phyloP scores from a whole-genome alignment of 2,113 vertebrate genomes.

The Electrona antarctica region DNA sequence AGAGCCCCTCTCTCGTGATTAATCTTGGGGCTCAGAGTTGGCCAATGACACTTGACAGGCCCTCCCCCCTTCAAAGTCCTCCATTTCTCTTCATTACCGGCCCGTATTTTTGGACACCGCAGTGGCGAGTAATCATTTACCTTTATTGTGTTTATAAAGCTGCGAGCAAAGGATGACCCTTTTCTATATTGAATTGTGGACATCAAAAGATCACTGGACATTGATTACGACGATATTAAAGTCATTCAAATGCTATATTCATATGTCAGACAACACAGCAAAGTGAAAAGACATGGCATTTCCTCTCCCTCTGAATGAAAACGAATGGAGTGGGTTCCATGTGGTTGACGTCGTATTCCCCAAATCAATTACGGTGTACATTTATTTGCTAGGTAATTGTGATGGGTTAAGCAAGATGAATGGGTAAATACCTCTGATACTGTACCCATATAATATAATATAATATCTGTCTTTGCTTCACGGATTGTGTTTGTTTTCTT shows the following conservation, averaged over 20 bases:
- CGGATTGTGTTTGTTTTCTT: constrained; percentile 24
- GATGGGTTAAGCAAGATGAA: too few relatives aligned
- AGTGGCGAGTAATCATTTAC: constrained; percentile 84
- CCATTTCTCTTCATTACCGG: constrained; percentile 85
- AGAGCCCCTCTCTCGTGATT: constrained; percentile 77
- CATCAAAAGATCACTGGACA: constrained; percentile 98
- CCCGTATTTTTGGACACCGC: constrained; percentile 78
- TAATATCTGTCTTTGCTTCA: neutral
- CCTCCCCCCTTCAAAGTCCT: constrained; percentile 70
- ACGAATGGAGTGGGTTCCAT: constrained; percentile 48
- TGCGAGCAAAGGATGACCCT: constrained; percentile 82
- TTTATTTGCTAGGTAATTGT: constrained; percentile 38
- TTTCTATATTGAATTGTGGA: constrained; percentile 91
- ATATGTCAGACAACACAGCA: constrained; percentile 91
- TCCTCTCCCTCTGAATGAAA: constrained; percentile 57
- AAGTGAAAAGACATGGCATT: constrained; percentile 77
- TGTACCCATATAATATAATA: constrained; percentile 19
- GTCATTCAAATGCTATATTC: constrained; percentile 93
- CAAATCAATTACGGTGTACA: constrained; percentile 55
- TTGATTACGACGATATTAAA: constrained; percentile 99
- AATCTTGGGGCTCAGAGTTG: constrained; percentile 76
- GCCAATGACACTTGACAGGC: constrained; percentile 83
- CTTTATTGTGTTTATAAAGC: constrained; percentile 91
- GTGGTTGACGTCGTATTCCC: constrained; percentile 43
- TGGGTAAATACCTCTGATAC: constrained; percentile 22